Conservation (phyloP, 2,888 invertebrate species). For the Rotaria socialis region DNA sequence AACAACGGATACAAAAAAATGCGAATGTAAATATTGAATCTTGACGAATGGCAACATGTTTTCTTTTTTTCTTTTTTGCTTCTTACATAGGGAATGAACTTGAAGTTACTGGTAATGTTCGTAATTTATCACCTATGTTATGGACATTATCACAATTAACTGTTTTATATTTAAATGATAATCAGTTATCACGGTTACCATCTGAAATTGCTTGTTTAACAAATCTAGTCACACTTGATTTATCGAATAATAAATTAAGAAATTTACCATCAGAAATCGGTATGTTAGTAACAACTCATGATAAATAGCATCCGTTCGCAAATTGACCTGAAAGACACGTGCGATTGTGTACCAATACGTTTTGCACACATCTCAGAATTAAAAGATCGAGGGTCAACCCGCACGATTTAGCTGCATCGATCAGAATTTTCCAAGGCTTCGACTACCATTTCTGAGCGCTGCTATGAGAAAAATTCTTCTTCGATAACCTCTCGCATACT, state of each 20-base stretch:
- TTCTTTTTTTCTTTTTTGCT: background rate
- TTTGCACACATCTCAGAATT: too few species aligned
- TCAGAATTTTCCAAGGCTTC: too few species aligned
- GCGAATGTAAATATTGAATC: background rate
- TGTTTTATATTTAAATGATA: conserved; percentile 88
- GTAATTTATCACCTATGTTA: conserved; percentile 82
- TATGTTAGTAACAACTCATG: background rate
- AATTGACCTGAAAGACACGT: too few species aligned
- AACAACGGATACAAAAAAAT: background rate
- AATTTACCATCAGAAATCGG: conserved; percentile 87
- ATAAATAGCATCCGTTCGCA: too few species aligned
- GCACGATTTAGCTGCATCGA: too few species aligned
- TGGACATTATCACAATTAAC: conserved; percentile 88
- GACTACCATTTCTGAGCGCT: too few species aligned
- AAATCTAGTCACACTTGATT: conserved; percentile 80
- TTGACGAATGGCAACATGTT: too few species aligned
- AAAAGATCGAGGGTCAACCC: too few species aligned
- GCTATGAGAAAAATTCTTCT: too few species aligned
- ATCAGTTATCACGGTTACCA: conserved; percentile 82
- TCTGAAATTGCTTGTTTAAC: conserved; percentile 79
- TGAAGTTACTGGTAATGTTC: conserved; percentile 74
- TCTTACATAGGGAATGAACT: conserved; percentile 34
- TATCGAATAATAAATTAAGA: conserved; percentile 72
- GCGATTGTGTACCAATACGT: too few species aligned
- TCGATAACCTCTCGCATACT: too few species aligned